Percentiles rank a stretch among this genome's conserved stretches.
Conservation (phyloP, 2,113 vertebrate species). For the Lasiurus borealis region DNA sequence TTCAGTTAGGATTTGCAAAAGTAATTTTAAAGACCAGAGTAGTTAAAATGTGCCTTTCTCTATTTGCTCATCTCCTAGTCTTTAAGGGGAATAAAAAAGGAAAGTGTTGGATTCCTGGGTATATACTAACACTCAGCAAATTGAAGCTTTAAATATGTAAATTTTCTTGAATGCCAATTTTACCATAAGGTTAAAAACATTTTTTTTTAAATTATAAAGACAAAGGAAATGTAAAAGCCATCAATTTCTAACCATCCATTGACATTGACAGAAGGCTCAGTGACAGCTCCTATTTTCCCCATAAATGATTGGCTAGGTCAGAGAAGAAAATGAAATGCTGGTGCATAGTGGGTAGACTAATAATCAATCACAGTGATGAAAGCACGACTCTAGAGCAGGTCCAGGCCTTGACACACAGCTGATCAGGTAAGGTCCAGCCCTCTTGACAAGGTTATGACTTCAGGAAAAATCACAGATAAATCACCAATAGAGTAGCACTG, state of each 20-base stretch:
- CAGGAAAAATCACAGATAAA: background rate
- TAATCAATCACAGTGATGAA: rapidly evolving
- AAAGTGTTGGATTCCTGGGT: background rate
- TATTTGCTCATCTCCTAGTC: background rate
- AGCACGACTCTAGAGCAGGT: background rate
- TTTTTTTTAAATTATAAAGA: background rate
- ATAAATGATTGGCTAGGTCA: background rate
- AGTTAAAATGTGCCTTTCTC: background rate
- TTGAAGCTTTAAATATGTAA: background rate
- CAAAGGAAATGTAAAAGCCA: background rate
- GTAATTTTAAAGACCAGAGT: background rate
- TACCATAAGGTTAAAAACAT: background rate
- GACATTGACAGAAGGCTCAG: background rate
- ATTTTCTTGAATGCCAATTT: constrained; percentile 4
- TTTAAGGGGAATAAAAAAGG: background rate
- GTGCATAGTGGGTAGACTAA: too few species aligned
- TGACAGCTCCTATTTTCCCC: background rate
- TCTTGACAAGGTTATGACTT: background rate
- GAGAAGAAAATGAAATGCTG: background rate
- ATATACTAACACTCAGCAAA: background rate
- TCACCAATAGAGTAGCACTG: background rate
- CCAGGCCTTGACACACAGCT: background rate
- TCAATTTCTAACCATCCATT: background rate
- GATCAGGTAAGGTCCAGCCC: background rate
- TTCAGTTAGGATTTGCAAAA: background rate